Evolutionary conservation across 2,113 vertebrate genomes (phyloP).

Genomic region (Trematomus loennbergii): DNA sequence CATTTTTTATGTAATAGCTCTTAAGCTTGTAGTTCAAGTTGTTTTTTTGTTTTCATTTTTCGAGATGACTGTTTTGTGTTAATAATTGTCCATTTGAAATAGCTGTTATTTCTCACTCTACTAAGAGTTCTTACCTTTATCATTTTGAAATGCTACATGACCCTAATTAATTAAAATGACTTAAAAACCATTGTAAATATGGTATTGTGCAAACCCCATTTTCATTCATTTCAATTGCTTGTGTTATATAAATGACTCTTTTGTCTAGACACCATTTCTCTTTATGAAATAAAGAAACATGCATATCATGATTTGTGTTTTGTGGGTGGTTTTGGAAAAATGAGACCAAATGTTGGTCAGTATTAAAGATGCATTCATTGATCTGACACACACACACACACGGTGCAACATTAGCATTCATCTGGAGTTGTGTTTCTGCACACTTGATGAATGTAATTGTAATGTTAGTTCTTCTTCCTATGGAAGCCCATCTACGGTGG

Average conservation of each 20-base stretch:
- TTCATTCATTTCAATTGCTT: slow-evolving; percentile 98
- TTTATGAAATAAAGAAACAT: slow-evolving; percentile 99
- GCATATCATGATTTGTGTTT: slow-evolving; percentile 82
- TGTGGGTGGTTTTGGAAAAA: slow-evolving; percentile 16
- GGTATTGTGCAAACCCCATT: slow-evolving; percentile 95
- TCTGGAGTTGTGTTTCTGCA: no score
- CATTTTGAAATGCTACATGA: slow-evolving; percentile 90
- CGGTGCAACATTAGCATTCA: no score
- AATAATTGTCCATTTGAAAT: slow-evolving; percentile 97
- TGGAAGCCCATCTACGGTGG: no score
- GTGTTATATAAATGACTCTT: slow-evolving; percentile 95
- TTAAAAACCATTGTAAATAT: slow-evolving; percentile 98
- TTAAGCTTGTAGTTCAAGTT: slow-evolving; percentile 89
- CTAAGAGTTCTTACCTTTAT: slow-evolving; percentile 98
- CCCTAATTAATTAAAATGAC: slow-evolving; percentile 94
- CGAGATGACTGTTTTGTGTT: slow-evolving; percentile 98
- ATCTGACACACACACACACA: no score
- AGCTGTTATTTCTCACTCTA: slow-evolving; percentile 98
- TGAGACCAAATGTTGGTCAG: not conserved
- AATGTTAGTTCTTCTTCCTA: no score
- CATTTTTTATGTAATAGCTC: slow-evolving; percentile 98
- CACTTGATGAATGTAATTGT: no score
- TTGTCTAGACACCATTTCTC: slow-evolving; percentile 99
- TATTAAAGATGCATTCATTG: not conserved
- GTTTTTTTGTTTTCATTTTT: slow-evolving; percentile 84